phyloP scores from a whole-genome alignment of 2,797 vertebrate species.

The Merluccius polli region DNA sequence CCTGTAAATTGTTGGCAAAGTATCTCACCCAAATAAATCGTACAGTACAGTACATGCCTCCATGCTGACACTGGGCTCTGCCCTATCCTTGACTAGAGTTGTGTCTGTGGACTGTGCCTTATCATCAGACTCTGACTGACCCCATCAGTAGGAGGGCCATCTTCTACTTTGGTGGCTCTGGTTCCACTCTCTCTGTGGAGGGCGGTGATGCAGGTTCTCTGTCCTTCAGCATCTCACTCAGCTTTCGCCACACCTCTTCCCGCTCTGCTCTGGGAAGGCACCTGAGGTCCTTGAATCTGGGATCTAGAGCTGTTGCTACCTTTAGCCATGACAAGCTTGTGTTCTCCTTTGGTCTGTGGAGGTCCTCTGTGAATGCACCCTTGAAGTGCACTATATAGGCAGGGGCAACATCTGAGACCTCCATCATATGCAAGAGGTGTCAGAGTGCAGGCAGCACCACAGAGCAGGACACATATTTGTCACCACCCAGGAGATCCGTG shows the following conservation, averaged over 20 bases:
- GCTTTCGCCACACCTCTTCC: constrained; percentile 21
- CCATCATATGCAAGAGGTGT: constrained; percentile 5
- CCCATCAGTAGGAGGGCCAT: constrained; percentile 16
- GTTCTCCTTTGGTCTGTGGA: constrained; percentile 21
- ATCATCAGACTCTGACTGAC: constrained; percentile 31
- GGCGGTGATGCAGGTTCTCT: constrained; percentile 19
- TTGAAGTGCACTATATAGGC: constrained; percentile 15
- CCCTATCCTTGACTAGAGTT: constrained; percentile 18
- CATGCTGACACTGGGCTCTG: constrained; percentile 23
- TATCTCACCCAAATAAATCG: constrained; percentile 16
- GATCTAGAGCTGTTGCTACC: constrained; percentile 22
- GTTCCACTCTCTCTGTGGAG: constrained; percentile 10
- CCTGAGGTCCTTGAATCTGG: constrained; percentile 22
- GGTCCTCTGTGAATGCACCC: constrained; percentile 19
- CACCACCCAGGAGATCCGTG: no score
- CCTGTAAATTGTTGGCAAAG: constrained; percentile 17
- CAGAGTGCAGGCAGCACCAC: constrained; percentile 20
- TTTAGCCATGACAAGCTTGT: constrained; percentile 27
- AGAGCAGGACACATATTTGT: constrained; percentile 15
- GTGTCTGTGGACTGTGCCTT: constrained; percentile 23
- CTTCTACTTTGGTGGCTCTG: constrained; percentile 25
- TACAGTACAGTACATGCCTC: constrained; percentile 12
- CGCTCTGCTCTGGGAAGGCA: constrained; percentile 23
- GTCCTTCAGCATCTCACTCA: constrained; percentile 21
- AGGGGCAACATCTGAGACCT: constrained; percentile 28